Evolutionary conservation across 2,888 invertebrate genomes (phyloP), one percentile per base, ranked within the genome.

Genomic region (Macrosoma leucophasiata): DNA sequence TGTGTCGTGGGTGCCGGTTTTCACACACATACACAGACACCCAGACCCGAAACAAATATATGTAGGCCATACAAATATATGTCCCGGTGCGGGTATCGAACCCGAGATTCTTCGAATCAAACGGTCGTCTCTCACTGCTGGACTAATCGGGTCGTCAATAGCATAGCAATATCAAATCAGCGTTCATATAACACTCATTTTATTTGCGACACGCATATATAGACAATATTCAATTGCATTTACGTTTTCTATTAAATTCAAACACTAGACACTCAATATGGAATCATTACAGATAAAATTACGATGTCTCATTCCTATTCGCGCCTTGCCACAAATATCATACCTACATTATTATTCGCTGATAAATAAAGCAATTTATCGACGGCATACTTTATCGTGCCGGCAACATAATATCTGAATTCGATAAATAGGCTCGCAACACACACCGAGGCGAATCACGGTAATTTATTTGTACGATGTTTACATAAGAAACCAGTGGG

Each of bases 401-500:
- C 44, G 18, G 36, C 36, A 45, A 49, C 44, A 50, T 51, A 47
- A 56, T 43, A 51, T 50, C 52, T 41, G 52, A 58, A 52, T 53
- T 52, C 52, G 46, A 59, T 64, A 63, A 49, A 52, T 42, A 46
- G 28, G 33, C 46, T 36, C 39, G 37, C 48, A n/a, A n/a, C 53
- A 55, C 58, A 58, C 50, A 56, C 52, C 45, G 48, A 50, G 57
- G 55, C 56, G 58, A 59, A 66, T 63, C 58, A 56, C 43, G 45
- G 48, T 66, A 65, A 69, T 70, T 72, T 70, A 72, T 67, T 60
- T 60, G 49, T 52, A 52, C 43, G 52, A 41, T 48, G 48, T 68
- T 70, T 73, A 72, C 66, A 70, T 69, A 71, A 73, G 55, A 47
- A 58, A 58, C 57, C 47, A 58, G 69, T 63, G 66, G 58, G 65